A percentile compares a stretch with the other conserved stretches of the same genome.
These are phyloP conservation scores for Podarcis lilfordi DNA, from an alignment of 2,797 vertebrate species.

Conservation along the genomic window DNA sequence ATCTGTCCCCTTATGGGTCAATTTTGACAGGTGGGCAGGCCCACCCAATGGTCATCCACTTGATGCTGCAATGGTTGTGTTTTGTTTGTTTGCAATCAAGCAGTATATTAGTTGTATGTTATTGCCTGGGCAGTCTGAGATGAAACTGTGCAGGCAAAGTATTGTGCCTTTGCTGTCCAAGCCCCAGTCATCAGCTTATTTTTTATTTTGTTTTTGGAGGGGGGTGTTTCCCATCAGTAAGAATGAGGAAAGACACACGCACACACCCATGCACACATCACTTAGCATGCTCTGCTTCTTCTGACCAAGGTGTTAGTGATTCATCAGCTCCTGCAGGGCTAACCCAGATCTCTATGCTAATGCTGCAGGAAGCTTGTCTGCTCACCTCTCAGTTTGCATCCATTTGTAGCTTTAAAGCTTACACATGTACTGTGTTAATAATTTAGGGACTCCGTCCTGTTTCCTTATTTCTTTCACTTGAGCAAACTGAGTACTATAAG, in stretches of 20 bases:
- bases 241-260: not conserved
- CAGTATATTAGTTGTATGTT: too few relatives aligned
- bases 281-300: not conserved
- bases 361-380: not conserved
- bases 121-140: too few relatives aligned
- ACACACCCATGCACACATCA: not conserved
- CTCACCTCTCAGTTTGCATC: constrained; percentile 12
- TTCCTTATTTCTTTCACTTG: constrained; percentile 45
- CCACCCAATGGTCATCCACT: too few relatives aligned
- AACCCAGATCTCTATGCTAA: not conserved
- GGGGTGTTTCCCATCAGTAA: not conserved
- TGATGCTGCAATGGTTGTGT: too few relatives aligned
- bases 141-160: too few relatives aligned
- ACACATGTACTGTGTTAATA: constrained; percentile 50
- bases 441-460: constrained; percentile 43
- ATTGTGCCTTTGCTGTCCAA: too few relatives aligned
- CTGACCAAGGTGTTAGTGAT: not conserved
- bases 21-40: too few relatives aligned
- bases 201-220: too few relatives aligned
- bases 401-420: constrained; percentile 35
- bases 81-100: too few relatives aligned
- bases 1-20: not conserved
- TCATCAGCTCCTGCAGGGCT: not conserved
- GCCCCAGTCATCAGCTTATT: too few relatives aligned
- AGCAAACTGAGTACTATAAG: not conserved